phyloP scores from a whole-genome alignment of 2,888 invertebrate genomes.

The Mellilla xanthometata region DNA sequence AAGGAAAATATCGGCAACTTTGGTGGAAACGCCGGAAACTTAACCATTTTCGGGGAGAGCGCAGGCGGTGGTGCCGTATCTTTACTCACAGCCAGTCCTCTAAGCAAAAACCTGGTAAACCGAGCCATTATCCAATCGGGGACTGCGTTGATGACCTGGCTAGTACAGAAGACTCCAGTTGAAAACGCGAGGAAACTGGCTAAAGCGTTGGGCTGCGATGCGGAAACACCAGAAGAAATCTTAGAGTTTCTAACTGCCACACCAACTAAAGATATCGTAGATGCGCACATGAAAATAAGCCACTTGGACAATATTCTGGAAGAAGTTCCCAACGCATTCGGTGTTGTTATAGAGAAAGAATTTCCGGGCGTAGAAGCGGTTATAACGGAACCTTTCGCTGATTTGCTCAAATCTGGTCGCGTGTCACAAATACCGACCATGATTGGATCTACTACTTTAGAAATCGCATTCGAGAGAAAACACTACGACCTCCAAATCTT shows the following conservation, averaged over 20 bases:
- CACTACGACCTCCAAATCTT: constrained; percentile 56
- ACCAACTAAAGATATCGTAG: constrained; percentile 60
- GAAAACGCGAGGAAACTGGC: constrained; percentile 59
- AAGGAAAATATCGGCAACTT: constrained; percentile 68
- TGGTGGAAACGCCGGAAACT: constrained; percentile 67
- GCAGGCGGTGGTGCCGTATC: constrained; percentile 56
- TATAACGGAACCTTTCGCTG: constrained; percentile 58
- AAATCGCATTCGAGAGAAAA: constrained; percentile 45
- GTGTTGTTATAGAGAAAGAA: constrained; percentile 63
- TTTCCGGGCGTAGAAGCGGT: constrained; percentile 63
- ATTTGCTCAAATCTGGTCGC: constrained; percentile 63
- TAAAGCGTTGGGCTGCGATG: constrained; percentile 56
- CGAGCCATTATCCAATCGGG: constrained; percentile 71
- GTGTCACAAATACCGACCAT: constrained; percentile 62
- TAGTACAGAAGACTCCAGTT: constrained; percentile 55
- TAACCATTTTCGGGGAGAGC: constrained; percentile 70
- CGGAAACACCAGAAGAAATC: constrained; percentile 57
- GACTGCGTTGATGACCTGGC: constrained; percentile 46
- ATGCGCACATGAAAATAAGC: constrained; percentile 44
- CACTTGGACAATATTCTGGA: constrained; percentile 31
- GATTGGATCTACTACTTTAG: constrained; percentile 61
- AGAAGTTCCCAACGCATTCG: constrained; percentile 36
- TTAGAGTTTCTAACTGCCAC: constrained; percentile 62
- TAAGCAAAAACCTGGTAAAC: constrained; percentile 58
- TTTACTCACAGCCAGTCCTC: constrained; percentile 61